Evolutionary conservation across 2,797 vertebrate genomes (phyloP).

Genomic region (Enteromius afrohamiltoni): DNA sequence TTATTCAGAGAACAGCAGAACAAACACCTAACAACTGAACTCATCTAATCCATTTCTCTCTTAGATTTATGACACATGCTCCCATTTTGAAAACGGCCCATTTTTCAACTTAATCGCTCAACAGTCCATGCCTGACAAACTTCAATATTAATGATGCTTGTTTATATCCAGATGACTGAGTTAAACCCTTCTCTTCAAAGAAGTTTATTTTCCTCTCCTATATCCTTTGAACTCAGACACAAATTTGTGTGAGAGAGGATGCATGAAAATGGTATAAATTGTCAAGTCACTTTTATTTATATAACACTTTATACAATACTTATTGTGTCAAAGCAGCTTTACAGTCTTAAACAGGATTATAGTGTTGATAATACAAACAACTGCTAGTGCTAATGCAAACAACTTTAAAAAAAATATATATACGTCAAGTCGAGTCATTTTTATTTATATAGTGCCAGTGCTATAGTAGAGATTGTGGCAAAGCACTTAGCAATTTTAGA

Average conservation of each 20-base stretch:
- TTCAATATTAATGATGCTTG: constrained; percentile 43
- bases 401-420: background rate
- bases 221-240: background rate
- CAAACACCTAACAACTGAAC: constrained; percentile 6
- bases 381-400: background rate
- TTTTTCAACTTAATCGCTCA: constrained; percentile 50
- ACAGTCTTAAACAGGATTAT: background rate
- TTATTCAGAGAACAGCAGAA: background rate
- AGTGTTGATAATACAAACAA: background rate
- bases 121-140: constrained; percentile 32
- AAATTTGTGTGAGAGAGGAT: background rate
- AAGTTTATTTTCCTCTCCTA: background rate
- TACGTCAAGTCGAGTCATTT: too few species aligned
- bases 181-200: background rate
- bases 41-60: constrained; percentile 17
- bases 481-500: too few species aligned
- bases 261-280: background rate
- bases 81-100: constrained; percentile 45
- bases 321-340: background rate
- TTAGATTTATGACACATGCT: constrained; percentile 51
- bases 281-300: background rate
- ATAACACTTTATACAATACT: background rate
- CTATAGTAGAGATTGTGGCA: too few species aligned
- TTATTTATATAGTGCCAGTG: too few species aligned
- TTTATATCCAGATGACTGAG: constrained; percentile 20